Percentiles rank a stretch among this genome's conserved stretches.
Conservation (phyloP, 2,888 invertebrate species). For the Hetaerina titia region DNA sequence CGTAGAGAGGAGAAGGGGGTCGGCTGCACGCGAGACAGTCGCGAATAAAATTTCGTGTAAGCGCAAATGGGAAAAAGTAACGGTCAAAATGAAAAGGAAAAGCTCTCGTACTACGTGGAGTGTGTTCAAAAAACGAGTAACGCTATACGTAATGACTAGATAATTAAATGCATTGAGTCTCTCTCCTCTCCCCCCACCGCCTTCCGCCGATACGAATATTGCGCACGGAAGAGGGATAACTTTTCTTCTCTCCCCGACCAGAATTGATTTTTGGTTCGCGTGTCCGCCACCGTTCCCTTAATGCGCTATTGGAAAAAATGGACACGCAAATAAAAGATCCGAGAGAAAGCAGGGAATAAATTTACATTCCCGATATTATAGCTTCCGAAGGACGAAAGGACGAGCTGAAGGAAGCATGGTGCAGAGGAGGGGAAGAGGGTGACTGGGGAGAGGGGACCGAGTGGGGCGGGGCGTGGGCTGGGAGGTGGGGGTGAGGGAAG, state of each 20-base stretch:
- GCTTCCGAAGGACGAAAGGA: conserved; percentile 15
- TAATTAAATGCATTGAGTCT: not conserved
- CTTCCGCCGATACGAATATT: not conserved
- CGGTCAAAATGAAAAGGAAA: no score
- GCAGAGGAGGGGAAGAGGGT: not conserved
- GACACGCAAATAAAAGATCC: conserved; percentile 57
- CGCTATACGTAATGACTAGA: no score
- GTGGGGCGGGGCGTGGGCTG: not conserved
- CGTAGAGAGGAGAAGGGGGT: no score
- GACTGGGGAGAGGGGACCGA: not conserved
- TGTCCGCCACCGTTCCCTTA: not conserved
- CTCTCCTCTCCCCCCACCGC: not conserved
- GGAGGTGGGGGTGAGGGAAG: not conserved
- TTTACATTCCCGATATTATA: conserved; percentile 45
- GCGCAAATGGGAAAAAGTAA: no score
- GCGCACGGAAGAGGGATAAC: not conserved
- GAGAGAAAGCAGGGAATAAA: conserved; percentile 34
- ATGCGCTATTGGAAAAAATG: conserved; percentile 32
- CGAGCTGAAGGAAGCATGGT: not conserved
- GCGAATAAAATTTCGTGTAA: no score
- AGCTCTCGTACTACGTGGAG: no score
- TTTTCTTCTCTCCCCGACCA: not conserved
- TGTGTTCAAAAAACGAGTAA: no score
- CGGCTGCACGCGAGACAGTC: no score
- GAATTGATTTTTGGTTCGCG: conserved; percentile 54